Percentiles rank a stretch among this genome's conserved stretches.
These are phyloP conservation scores for Holcopasites calliopsidis DNA, from an alignment of 1,140 invertebrate species.

Conservation along the genomic window DNA sequence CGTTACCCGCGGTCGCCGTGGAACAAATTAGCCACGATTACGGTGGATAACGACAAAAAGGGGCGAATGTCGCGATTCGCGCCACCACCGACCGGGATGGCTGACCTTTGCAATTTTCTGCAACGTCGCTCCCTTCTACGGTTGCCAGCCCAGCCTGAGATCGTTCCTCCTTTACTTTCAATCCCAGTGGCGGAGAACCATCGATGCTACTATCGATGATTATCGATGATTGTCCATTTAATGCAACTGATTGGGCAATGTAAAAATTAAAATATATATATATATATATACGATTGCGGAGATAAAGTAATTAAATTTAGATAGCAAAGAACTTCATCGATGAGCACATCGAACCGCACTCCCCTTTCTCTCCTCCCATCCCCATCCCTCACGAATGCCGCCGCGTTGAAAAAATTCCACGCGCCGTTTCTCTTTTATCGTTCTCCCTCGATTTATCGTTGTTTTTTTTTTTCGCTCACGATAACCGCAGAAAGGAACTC, in stretches of 20 bases:
- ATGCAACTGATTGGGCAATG: too few species aligned
- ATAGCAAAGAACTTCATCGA: neutral
- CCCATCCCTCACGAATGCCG: neutral
- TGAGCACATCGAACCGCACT: too few species aligned
- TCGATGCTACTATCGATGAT: too few species aligned
- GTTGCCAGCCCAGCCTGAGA: neutral
- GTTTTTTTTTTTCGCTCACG: conserved; percentile 1
- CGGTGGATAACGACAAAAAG: conserved; percentile 60
- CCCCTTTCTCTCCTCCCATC: neutral
- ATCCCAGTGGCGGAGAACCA: too few species aligned
- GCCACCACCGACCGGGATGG: conserved; percentile 30
- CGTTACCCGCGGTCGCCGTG: conserved; percentile 63
- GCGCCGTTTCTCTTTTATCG: neutral
- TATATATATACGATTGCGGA: too few species aligned
- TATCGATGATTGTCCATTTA: too few species aligned
- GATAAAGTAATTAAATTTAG: too few species aligned
- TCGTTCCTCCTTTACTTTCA: neutral
- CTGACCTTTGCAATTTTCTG: conserved; percentile 54
- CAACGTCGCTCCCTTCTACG: conserved; percentile 38
- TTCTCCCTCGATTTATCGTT: conserved; percentile 7
- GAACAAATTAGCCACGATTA: conserved; percentile 74
- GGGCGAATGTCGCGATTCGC: conserved; percentile 53
- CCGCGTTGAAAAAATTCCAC: conserved; percentile 6
- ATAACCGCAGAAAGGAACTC: neutral
- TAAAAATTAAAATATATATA: too few species aligned